phyloP scores from a whole-genome alignment of 30 jellyfish, hydroid and myxozoan species.

The Chrysaora quinquecirrha region DNA sequence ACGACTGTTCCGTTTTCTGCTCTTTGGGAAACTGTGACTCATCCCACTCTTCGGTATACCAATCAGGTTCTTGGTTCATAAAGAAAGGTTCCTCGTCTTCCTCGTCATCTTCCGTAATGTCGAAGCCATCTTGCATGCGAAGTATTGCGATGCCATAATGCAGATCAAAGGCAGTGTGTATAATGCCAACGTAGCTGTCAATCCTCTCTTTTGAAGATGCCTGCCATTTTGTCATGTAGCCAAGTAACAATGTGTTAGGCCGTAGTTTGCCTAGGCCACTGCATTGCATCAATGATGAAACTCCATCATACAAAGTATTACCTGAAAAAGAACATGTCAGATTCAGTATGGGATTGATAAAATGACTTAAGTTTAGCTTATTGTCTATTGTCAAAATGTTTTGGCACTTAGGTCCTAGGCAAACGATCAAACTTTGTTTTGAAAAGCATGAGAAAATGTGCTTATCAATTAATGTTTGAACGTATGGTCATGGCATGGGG shows the following conservation, averaged over 20 bases:
- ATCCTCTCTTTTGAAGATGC: conserved; percentile 42
- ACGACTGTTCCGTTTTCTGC: conserved; percentile 54
- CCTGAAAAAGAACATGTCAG: conserved; percentile 64
- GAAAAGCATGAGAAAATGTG: no score
- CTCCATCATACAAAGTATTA: conserved; percentile 79
- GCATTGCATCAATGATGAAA: conserved; percentile 75
- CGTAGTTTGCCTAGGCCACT: conserved; percentile 87
- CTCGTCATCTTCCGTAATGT: conserved; percentile 79
- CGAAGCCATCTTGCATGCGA: conserved; percentile 89
- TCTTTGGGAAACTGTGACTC: conserved; percentile 77
- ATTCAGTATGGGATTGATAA: no score
- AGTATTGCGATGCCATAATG: conserved; percentile 77
- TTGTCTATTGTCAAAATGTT: no score
- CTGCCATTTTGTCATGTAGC: conserved; percentile 91
- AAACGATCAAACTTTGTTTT: no score
- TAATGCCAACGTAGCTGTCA: conserved; percentile 70
- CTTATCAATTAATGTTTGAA: no score
- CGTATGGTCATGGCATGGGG: no score
- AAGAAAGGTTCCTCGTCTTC: conserved; percentile 75
- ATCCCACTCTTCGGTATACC: conserved; percentile 99
- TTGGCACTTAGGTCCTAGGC: no score
- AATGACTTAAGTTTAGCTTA: no score
- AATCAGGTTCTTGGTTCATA: conserved; percentile 88
- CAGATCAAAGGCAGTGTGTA: conserved; percentile 81
- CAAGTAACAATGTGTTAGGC: conserved; percentile 87